A percentile compares a stretch with the other conserved stretches of the same genome.
Conservation (phyloP, 2,888 invertebrate genomes). For the Panopea generosa region DNA sequence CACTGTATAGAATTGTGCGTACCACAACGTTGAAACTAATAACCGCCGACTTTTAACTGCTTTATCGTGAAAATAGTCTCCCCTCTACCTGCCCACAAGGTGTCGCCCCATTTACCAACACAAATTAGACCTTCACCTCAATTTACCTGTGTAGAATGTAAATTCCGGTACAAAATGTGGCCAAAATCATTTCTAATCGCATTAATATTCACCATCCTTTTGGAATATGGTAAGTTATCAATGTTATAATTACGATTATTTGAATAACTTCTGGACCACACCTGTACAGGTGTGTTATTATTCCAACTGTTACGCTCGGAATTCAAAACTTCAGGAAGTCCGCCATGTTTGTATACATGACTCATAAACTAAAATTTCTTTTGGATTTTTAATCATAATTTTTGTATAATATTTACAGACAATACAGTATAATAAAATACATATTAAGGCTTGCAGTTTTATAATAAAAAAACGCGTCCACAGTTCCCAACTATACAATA, state of each 20-base stretch:
- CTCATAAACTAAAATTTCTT: constrained; percentile 10
- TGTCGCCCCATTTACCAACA: no score
- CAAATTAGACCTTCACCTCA: no score
- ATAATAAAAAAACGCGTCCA: no score
- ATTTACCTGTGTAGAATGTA: constrained; percentile 20
- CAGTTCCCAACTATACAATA: no score
- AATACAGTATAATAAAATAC: no score
- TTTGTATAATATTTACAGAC: neutral
- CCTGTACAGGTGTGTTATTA: constrained; percentile 21
- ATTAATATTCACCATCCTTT: constrained; percentile 25
- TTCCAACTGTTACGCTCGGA: no score
- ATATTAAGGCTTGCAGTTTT: no score
- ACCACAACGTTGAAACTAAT: no score
- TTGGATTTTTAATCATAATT: neutral
- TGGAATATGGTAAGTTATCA: constrained; percentile 44
- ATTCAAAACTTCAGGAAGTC: constrained; percentile 37
- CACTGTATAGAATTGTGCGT: no score
- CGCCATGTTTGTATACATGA: constrained; percentile 31
- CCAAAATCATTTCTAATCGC: constrained; percentile 25
- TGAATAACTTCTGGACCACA: constrained; percentile 4
- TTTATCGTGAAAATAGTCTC: no score
- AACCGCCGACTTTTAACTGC: no score
- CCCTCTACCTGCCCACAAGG: no score
- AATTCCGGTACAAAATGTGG: constrained; percentile 38
- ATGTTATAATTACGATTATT: neutral